Base-by-base conservation (phyloP, 1,140 invertebrate species). In the Drosophila arawakana region DNA sequence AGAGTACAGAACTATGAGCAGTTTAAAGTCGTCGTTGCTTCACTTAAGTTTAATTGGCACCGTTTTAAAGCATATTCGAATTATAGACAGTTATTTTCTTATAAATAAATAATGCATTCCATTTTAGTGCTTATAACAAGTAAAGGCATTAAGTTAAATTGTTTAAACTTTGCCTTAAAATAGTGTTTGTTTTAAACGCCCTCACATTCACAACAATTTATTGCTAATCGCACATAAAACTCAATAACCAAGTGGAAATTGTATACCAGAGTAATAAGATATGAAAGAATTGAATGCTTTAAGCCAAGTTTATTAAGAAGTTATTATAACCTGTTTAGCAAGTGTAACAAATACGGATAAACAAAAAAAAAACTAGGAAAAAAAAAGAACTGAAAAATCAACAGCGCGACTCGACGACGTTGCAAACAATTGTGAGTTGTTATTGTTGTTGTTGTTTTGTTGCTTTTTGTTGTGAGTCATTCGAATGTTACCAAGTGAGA, bases 391-490 rank as follows among this genome's bases (percentile, higher is more conserved):
- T 50, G 46, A n/a, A 73, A 47, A 44, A 60, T 54, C 57, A 61
- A 55, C 47, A 47, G 35, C 10, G 54, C 66, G 60, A 58, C 58
- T 63, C 68, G 52, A 13, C 60, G 68, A 72, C 69, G 52, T 72
- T 68, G 55, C 52, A 44, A 63, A 62, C 71, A 75, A 75, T 75
- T 69, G 65, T 70, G 35, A 55, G 39, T 58, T 68, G 54, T 44
- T 62, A 7, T 47, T 49, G 58, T 62, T 70, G 39, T 58, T 67
- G 34, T 55, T 61, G 54, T 25, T 67, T 37, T n/a, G 25, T 30
- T 30, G 25, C 18, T 52, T n/a, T 63, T 21, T 4, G 50, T 21
- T 73, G 55, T 78, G 72, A 71, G 41, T 76, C 68, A 79, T 72
- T 44, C 69, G 68, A 65, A 41, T 58, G 44, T 39, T 46, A 41